A percentile compares a stretch with the other conserved stretches of the same genome.
Evolutionary conservation across 2,888 invertebrate species (phyloP).

Genomic region (Antheraea yamamai): DNA sequence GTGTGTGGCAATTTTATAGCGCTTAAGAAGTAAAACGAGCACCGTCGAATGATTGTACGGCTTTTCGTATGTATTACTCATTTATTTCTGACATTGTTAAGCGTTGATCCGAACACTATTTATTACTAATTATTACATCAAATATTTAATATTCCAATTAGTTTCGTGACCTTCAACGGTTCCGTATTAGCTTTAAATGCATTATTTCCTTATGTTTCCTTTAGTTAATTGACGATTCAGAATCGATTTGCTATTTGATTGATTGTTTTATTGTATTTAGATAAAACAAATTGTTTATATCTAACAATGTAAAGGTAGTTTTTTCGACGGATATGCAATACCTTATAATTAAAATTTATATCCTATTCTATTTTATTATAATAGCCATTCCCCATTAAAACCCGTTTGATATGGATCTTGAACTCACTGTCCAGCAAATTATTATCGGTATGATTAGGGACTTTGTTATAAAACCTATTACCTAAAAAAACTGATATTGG

Average conservation of each 20-base stretch:
- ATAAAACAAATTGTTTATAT: neutral
- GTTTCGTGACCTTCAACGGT: neutral
- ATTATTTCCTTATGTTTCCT: conserved; percentile 6
- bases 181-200: neutral
- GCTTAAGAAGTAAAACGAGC: neutral
- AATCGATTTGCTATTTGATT: conserved; percentile 2
- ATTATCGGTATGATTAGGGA: too few relatives aligned
- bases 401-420: too few relatives aligned
- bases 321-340: neutral
- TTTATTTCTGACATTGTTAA: neutral
- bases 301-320: neutral
- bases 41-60: neutral
- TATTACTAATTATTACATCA: neutral
- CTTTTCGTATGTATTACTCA: neutral
- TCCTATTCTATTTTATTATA: too few relatives aligned
- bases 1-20: neutral
- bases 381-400: too few relatives aligned
- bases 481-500: too few relatives aligned
- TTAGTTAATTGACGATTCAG: neutral
- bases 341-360: too few relatives aligned
- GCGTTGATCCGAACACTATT: neutral
- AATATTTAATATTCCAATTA: neutral
- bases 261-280: conserved; percentile 3
- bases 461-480: too few relatives aligned
- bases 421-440: too few relatives aligned